Evolutionary conservation across 2,888 invertebrate species (phyloP), one percentile per base, ranked within the genome.

Genomic region (Amphipoea oculea): DNA sequence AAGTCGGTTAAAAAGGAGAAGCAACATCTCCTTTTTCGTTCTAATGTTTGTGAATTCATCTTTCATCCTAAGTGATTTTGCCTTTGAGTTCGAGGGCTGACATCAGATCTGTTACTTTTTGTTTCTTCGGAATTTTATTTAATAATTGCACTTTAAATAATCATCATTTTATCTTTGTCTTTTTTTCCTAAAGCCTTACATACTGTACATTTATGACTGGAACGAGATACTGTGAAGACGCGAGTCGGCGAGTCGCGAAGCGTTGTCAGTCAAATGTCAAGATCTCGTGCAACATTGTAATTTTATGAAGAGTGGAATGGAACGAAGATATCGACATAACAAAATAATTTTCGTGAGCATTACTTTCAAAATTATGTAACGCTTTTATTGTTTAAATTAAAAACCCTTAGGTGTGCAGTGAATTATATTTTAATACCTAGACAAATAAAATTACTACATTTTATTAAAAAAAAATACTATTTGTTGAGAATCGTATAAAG

Each of bases 401-500:
- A 29, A 36, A 11, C 29, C 20, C 0, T 0, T 23, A 42, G 23
- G 20, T 51, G 0, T 23, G 20, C 23, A 45, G 23, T 23, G 5
- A 29, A 23, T 73, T 1, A 36, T 57, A 29, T 62, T 23, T 51
- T 17, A n/a, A 17, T 40, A 60, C n/a, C 0, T 9, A 45, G 6
- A 6, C 6, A 36, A 51, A 20, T 29, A 36, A 20, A 20, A 69
- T 0, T 29, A 4, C 4, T 7, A n/a, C 23, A 14, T 14, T 29
- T 48, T 48, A 11, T 20, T 45, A 14, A 1, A 17, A 1, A 17
- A 14, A 75, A 45, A 48, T 73, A 29, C 29, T 76, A 17, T 45
- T 11, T 79, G 23, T 20, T 54, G 51, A 51, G 51, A 78, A 84
- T 69, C 65, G 79, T 69, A 4, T 45, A 65, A 23, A 69, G 36